These are phyloP conservation scores for Babylonia areolata DNA, from an alignment of 1,140 invertebrate species.

Conservation along the genomic window DNA sequence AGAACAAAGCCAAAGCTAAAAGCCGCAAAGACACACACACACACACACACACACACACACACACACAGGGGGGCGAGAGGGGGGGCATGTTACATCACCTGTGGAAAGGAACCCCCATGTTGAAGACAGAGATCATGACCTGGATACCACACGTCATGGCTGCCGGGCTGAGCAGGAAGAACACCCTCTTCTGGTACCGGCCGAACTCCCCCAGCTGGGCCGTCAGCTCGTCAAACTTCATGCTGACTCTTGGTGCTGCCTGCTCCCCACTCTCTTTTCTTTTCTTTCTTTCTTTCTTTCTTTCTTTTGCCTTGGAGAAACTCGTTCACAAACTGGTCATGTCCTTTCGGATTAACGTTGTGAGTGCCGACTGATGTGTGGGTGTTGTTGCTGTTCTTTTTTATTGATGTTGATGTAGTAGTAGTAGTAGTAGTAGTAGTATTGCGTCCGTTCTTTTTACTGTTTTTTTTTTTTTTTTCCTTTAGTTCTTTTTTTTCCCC, in stretches of 20 bases:
- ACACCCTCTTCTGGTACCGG: conserved; percentile 89
- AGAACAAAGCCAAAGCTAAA: too few species aligned
- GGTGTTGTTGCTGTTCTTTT: background rate
- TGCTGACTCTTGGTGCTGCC: conserved; percentile 64
- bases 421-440: background rate
- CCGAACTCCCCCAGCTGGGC: conserved; percentile 90
- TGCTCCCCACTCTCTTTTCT: background rate
- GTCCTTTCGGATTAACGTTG: too few species aligned
- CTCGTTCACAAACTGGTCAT: background rate
- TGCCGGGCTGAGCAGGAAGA: conserved; percentile 87
- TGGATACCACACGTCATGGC: conserved; percentile 86
- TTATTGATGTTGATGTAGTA: too few species aligned
- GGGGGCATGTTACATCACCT: conserved; percentile 41
- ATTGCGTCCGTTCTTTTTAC: background rate
- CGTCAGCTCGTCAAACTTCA: conserved; percentile 91
- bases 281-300: background rate
- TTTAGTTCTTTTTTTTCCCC: background rate
- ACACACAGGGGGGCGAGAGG: too few species aligned
- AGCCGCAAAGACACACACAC: too few species aligned
- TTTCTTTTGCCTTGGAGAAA: background rate
- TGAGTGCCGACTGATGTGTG: too few species aligned
- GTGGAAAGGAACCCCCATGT: conserved; percentile 58
- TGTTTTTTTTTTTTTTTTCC: background rate
- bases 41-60: too few species aligned
- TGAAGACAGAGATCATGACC: conserved; percentile 78